A percentile compares a stretch with the other conserved stretches of the same genome.
phyloP scores from a whole-genome alignment of 2,888 invertebrate genomes.

The Caenorhabditis becei region DNA sequence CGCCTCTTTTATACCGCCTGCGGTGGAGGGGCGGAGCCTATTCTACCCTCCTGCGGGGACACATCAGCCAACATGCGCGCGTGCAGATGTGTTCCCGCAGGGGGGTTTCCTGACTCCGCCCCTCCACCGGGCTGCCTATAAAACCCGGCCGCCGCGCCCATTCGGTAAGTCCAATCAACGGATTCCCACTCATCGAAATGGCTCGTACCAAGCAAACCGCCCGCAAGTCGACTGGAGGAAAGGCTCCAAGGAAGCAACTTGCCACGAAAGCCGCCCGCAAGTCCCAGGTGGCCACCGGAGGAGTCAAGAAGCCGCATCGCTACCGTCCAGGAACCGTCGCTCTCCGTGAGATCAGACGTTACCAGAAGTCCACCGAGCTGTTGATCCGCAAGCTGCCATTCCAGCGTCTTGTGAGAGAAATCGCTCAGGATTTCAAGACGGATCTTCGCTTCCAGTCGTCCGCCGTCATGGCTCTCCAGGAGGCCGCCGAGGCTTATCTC shows the following conservation, averaged over 20 bases:
- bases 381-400: slow-evolving; percentile 64
- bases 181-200: too few relatives aligned
- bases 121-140: too few relatives aligned
- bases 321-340: slow-evolving; percentile 96
- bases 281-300: too few relatives aligned
- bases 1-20: too few relatives aligned
- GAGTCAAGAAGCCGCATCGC: slow-evolving; percentile 92
- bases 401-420: slow-evolving; percentile 64
- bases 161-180: too few relatives aligned
- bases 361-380: slow-evolving; percentile 93
- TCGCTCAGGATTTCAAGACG: slow-evolving; percentile 21
- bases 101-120: too few relatives aligned
- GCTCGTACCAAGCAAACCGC: slow-evolving; percentile 70
- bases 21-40: too few relatives aligned
- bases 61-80: too few relatives aligned
- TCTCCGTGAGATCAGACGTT: slow-evolving; percentile 95
- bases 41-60: too few relatives aligned
- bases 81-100: too few relatives aligned
- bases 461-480: slow-evolving; percentile 6
- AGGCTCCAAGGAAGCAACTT: slow-evolving; percentile 65
- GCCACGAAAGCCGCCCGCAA: slow-evolving; percentile 88
- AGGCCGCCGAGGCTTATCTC: slow-evolving; percentile 92
- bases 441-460: slow-evolving; percentile 30
- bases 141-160: too few relatives aligned
- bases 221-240: slow-evolving; percentile 68